A percentile compares a stretch with the other conserved stretches of the same genome.
Conservation (phyloP, 2,797 vertebrate species). For the Microhierax caerulescens region DNA sequence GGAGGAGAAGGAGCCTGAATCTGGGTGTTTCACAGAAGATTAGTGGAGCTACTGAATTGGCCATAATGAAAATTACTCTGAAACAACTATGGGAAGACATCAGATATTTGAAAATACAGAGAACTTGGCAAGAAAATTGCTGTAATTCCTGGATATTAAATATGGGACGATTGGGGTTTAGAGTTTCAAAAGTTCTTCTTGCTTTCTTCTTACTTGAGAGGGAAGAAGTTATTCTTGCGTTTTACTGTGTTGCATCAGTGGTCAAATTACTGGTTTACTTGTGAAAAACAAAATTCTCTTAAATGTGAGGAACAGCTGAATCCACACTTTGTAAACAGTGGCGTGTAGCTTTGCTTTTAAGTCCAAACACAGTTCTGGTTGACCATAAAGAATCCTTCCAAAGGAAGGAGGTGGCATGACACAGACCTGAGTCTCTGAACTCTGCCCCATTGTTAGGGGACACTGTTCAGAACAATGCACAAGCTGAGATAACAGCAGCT, state of each 20-base stretch:
- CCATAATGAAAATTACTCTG: neutral
- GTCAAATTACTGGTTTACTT: neutral
- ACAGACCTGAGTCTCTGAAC: neutral
- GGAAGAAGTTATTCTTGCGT: neutral
- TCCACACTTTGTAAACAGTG: neutral
- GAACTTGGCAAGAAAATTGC: neutral
- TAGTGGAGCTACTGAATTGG: neutral
- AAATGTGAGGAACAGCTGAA: neutral
- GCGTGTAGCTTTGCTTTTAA: neutral
- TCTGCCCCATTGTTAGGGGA: neutral
- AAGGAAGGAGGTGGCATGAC: neutral
- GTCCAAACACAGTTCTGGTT: neutral
- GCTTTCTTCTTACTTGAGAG: neutral
- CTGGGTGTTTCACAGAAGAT: neutral
- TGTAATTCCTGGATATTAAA: neutral
- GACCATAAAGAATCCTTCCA: neutral
- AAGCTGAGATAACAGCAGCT: neutral
- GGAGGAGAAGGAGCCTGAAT: neutral
- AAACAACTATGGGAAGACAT: neutral
- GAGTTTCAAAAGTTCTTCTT: neutral
- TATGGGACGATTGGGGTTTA: neutral
- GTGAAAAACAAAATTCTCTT: neutral
- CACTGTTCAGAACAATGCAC: neutral
- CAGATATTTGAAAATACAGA: neutral
- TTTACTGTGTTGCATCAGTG: neutral